phyloP scores from a whole-genome alignment of 2,797 vertebrate species.

The Potorous gilbertii region DNA sequence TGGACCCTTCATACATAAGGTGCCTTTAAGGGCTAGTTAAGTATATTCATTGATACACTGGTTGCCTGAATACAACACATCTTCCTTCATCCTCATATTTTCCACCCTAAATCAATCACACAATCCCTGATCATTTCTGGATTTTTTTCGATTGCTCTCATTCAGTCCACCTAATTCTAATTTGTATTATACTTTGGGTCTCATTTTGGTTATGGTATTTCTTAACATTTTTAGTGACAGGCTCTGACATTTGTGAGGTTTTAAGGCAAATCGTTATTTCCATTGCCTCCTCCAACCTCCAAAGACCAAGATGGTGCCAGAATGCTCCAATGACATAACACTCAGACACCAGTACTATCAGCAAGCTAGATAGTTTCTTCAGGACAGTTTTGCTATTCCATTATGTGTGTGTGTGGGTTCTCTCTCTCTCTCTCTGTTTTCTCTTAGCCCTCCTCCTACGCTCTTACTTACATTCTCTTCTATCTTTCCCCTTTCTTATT shows the following conservation, averaged over 20 bases:
- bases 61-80: background rate
- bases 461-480: background rate
- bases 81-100: background rate
- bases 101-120: background rate
- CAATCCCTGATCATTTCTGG: background rate
- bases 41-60: background rate
- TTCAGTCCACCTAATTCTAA: background rate
- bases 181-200: background rate
- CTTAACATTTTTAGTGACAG: background rate
- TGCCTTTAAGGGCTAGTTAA: background rate
- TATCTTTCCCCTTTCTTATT: background rate
- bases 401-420: background rate
- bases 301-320: background rate
- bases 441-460: background rate
- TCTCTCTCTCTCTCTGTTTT: background rate
- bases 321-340: background rate
- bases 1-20: background rate
- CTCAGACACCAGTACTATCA: background rate
- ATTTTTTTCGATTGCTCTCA: background rate
- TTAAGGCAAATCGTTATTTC: background rate
- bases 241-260: background rate
- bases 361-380: background rate
- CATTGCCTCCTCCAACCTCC: background rate
- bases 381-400: background rate
- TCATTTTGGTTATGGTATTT: background rate